phyloP scores from a whole-genome alignment of 2,888 invertebrate genomes.

The Xylota sylvarum region DNA sequence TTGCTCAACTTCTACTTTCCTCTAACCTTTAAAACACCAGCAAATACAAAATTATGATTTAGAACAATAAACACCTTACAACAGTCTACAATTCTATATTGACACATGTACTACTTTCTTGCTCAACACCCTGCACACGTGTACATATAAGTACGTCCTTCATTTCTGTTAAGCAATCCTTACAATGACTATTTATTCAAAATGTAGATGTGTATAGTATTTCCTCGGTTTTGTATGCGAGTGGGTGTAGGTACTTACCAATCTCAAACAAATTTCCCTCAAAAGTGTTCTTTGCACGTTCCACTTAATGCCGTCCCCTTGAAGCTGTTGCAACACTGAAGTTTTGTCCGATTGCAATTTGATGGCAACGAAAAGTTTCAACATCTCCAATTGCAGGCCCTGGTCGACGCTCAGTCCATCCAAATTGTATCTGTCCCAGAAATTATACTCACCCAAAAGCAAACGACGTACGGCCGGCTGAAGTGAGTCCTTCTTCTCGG shows the following conservation, averaged over 20 bases:
- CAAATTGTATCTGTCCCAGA: constrained; percentile 82
- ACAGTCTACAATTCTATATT: neutral
- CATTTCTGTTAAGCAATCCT: constrained; percentile 52
- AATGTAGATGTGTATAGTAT: constrained; percentile 37
- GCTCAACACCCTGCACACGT: constrained; percentile 45
- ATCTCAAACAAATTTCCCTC: constrained; percentile 81
- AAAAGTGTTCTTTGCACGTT: constrained; percentile 81
- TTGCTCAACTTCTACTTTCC: too few relatives aligned
- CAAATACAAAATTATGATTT: too few relatives aligned
- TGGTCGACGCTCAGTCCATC: constrained; percentile 73
- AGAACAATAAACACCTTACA: too few relatives aligned
- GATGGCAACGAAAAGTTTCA: constrained; percentile 81
- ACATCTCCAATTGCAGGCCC: constrained; percentile 80
- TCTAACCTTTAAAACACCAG: too few relatives aligned
- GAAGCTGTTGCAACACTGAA: constrained; percentile 67
- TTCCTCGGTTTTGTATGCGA: neutral
- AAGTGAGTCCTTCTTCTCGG: constrained; percentile 80
- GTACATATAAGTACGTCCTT: constrained; percentile 17
- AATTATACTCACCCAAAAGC: constrained; percentile 82
- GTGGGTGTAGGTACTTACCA: constrained; percentile 78
- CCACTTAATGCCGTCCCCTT: constrained; percentile 75
- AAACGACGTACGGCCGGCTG: constrained; percentile 81
- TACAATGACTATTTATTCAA: constrained; percentile 57
- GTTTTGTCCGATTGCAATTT: constrained; percentile 76
- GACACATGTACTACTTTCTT: constrained; percentile 30